phyloP scores from a whole-genome alignment of 2,888 invertebrate species.

The Lithophane semibrunnea region DNA sequence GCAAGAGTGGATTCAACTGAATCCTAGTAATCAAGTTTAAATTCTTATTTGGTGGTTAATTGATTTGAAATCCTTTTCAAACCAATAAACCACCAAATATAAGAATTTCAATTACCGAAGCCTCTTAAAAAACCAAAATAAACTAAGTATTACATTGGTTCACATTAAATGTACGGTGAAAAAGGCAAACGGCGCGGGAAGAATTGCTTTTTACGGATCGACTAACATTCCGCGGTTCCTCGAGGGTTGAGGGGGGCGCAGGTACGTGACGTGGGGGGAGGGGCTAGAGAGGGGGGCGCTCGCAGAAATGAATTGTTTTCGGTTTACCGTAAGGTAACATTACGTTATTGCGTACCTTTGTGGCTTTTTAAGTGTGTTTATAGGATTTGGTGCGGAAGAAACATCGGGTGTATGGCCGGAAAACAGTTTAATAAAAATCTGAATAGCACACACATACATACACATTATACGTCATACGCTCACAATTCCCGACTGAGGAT shows the following conservation, averaged over 20 bases:
- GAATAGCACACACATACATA: slow-evolving; percentile 21
- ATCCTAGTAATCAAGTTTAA: not conserved
- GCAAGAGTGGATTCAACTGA: not conserved
- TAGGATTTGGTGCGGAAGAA: slow-evolving; percentile 74
- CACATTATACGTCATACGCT: slow-evolving; percentile 48
- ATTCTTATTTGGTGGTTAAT: too few relatives aligned
- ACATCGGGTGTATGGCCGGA: slow-evolving; percentile 49
- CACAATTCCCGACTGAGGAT: slow-evolving; percentile 27
- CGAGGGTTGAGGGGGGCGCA: slow-evolving; percentile 64
- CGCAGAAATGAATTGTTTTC: slow-evolving; percentile 87
- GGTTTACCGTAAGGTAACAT: slow-evolving; percentile 84
- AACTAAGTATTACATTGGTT: slow-evolving; percentile 81
- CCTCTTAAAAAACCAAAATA: slow-evolving; percentile 72
- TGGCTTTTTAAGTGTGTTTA: slow-evolving; percentile 84
- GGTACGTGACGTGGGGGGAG: slow-evolving; percentile 67
- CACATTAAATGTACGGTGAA: slow-evolving; percentile 87
- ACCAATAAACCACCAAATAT: slow-evolving; percentile 10
- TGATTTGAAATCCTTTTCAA: not conserved
- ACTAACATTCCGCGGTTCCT: slow-evolving; percentile 83
- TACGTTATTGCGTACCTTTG: slow-evolving; percentile 85
- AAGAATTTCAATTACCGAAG: slow-evolving; percentile 59
- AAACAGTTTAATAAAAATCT: slow-evolving; percentile 65
- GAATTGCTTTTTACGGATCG: slow-evolving; percentile 89
- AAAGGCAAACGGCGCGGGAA: slow-evolving; percentile 86
- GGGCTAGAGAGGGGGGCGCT: slow-evolving; percentile 57